Base-by-base conservation (phyloP, 2,888 invertebrate genomes). In the Watsonalla cultraria region DNA sequence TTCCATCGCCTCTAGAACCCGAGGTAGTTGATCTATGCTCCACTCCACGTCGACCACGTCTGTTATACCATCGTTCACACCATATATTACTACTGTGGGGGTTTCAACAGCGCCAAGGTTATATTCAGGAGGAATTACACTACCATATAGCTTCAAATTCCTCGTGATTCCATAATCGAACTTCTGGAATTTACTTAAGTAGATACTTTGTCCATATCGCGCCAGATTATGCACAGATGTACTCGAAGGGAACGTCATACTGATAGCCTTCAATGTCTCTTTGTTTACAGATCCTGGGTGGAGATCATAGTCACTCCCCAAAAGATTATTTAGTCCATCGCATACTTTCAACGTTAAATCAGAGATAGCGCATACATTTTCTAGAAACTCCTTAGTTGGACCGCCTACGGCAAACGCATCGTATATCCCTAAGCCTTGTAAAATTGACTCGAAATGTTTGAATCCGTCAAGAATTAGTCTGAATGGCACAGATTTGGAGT, bases 161-260 rank as follows among this genome's bases (percentile, higher is more conserved):
- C 57, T 59, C 6, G 6, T 7, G 33, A 48, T 45, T 14, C 72
- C 72, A 49, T 63, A 54, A 53, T 72, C 66, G 51, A 62, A 76
- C 52, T 57, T 60, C 6, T 59, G 51, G 53, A 76, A 73, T 48
- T 56, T 56, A 14, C 61, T 56, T n/a, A 59, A 62, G n/a, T 57
- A 34, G 1, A 64, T n/a, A 8, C 52, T 54, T 52, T 76, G 74
- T 6, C 64, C 60, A 50, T 65, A 76, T 56, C 76, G 75, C 34
- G 65, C 56, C 5, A 92, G 56, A 59, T 91, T 90, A 60, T 83
- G 80, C 0, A 77, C 74, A 0, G 91, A 81, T 0, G 85, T 78
- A 4, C 91, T 91, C 8, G 90, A 82, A 8, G 69, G 62, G 62
- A 24, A 51, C 73, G 64, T 11, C 59, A 47, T 7, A 62, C 51